Base-by-base conservation (phyloP, 2,888 invertebrate species). In the Pollenia amentaria region DNA sequence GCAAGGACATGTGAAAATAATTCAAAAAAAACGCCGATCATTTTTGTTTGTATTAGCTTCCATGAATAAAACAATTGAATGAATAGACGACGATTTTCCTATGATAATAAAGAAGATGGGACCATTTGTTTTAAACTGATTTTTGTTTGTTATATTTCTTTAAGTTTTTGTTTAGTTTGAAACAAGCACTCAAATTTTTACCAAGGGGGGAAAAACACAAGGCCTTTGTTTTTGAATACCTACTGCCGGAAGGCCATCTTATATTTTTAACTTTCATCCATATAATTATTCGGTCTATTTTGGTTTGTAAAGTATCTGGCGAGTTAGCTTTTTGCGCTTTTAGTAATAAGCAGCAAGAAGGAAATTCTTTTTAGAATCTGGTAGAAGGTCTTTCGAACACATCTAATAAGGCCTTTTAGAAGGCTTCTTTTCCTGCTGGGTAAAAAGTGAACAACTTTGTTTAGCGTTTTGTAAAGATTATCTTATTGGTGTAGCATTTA, bases 41-140 rank as follows among this genome's bases (percentile, higher is more conserved):
- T 70, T 84, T 64, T 55, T 48, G 84, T 81, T 78, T 81, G 46
- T 65, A 75, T 72, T 79, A 53, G 81, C 65, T 67, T 51, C 79
- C 38, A 79, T 82, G 73, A 77, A 77, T 85, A 67, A 78, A 72
- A 53, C 73, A 82, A 82, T 73, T 85, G 72, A 69, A 82, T 62
- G 77, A 67, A 70, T 29, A 29, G 46, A 75, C 38, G 51, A 70
- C 62, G 18, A 70, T 62, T 60, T 80, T 83, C 65, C 62, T 57
- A 18, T 60, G 75, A 83, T 44, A 42, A 57, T 64, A 62, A 18
- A 11, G 14, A 57, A 64, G 81, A 77, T 29, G 29, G 67, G 67
- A 48, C 46, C 73, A 46, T 48, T 73, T 73, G 1, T 55, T 81
- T 44, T 44, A 53, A 18, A 38, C 14, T 55, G 16, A 16, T 7